These are phyloP conservation scores for Pantherophis alleghaniensis DNA, from an alignment of 2,797 vertebrate species.

Conservation along the genomic window DNA sequence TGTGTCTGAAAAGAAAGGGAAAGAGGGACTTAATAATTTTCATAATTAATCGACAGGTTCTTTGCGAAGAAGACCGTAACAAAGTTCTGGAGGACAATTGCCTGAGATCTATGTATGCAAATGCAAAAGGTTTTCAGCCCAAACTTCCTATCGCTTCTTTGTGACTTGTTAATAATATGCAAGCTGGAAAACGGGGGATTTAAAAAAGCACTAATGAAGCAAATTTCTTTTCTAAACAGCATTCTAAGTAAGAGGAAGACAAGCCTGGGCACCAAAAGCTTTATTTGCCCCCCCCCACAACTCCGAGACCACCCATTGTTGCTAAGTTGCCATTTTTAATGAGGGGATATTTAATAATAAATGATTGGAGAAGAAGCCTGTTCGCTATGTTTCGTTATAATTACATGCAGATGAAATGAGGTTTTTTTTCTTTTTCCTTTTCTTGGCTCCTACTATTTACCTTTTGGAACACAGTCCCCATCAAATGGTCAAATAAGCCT, in stretches of 20 bases:
- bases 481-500: not conserved
- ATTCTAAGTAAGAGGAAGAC: not conserved
- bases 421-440: not conserved
- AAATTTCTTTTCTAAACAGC: not conserved
- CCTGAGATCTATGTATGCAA: not conserved
- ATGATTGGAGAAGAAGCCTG: not conserved
- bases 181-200: not conserved
- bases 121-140: not conserved
- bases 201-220: not conserved
- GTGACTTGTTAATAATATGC: not conserved
- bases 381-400: not conserved
- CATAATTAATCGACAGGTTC: constrained; percentile 10
- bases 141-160: not conserved
- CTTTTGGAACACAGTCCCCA: not conserved
- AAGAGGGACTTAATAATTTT: constrained; percentile 9
- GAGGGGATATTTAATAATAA: not conserved
- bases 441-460: not conserved
- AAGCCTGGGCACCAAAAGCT: not conserved
- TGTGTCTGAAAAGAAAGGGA: not conserved
- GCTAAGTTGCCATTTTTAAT: not conserved
- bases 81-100: not conserved
- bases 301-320: not conserved
- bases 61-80: not conserved
- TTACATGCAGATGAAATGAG: not conserved
- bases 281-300: not conserved